phyloP scores from a whole-genome alignment of 2,888 invertebrate species.

The Hipparchia sbordonii region DNA sequence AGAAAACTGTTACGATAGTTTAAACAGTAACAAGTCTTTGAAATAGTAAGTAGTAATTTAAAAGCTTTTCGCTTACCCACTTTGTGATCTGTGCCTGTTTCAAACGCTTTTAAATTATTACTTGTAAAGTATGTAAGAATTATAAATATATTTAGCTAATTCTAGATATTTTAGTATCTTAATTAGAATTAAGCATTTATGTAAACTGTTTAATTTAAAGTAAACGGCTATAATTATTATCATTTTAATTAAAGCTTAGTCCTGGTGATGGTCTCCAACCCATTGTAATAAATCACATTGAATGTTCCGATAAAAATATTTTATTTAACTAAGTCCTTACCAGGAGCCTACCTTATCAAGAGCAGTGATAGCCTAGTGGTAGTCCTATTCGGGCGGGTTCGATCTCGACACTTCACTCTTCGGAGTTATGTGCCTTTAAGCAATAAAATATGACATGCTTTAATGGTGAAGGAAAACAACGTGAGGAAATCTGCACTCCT shows the following conservation, averaged over 20 bases:
- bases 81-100: slow-evolving; percentile 75
- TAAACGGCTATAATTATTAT: slow-evolving; percentile 27
- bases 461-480: no score
- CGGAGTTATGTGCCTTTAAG: no score
- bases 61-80: slow-evolving; percentile 60
- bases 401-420: no score
- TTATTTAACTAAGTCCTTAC: slow-evolving; percentile 48
- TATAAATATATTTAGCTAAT: slow-evolving; percentile 52
- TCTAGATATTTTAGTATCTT: slow-evolving; percentile 31
- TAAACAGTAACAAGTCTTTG: slow-evolving; percentile 80
- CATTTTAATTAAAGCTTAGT: slow-evolving; percentile 49
- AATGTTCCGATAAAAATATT: slow-evolving; percentile 49
- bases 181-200: slow-evolving; percentile 29
- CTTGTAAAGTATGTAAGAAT: slow-evolving; percentile 61
- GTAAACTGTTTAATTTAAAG: slow-evolving; percentile 26
- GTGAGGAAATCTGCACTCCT: no score
- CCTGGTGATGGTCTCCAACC: slow-evolving; percentile 75
- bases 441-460: no score
- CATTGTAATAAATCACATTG: slow-evolving; percentile 67
- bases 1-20: slow-evolving; percentile 84
- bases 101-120: slow-evolving; percentile 77
- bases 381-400: no score
- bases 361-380: no score
- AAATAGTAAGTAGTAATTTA: slow-evolving; percentile 60
- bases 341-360: no score